Evolutionary conservation across 2,113 vertebrate species (phyloP), one percentile per base, ranked within the genome.

Genomic region (Pachycephala philippinensis): DNA sequence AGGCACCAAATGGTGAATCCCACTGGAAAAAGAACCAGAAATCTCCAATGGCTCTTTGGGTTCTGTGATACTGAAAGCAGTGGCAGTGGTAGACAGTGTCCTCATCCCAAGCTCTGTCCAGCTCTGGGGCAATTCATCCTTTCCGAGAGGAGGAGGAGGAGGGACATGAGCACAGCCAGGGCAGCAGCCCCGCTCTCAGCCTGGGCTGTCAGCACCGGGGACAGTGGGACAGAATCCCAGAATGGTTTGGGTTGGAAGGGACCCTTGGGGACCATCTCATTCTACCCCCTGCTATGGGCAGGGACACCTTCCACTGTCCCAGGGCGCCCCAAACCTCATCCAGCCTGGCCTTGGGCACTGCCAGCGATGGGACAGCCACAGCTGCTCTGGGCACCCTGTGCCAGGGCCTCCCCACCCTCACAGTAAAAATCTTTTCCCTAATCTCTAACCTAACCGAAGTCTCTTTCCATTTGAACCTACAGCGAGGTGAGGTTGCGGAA

Each of bases 371-470:
- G 53, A 4, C 69, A 83, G n/a, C n/a, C 54, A 2, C 45, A 60
- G 61, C 69, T 65, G 2, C 85, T 37, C 50, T 27, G 86, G 35
- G 21, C 40, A 88, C 3, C 21, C 59, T 50, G 31, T 44, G 68
- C 68, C 52, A 39, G 69, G 44, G 23, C 33, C 10, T 74, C 0
- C 1, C 22, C 60, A 44, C 0, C 7, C 3, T 37, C 19, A 0
- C 28, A 45, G 23, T 14, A 53, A 28, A 44, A 60, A 30, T 7
- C 3, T 68, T 30, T 61, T 6, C n/a, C 87, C 28, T 39, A 21
- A 39, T 39, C 14, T 60, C 24, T n/a, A 21, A 18, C n/a, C 61
- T 47, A 60, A 68, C 54, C 44, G 18, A 28, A 3, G 12, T 80
- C 9, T 50, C 37, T 19, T 60, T 45, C 39, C n/a, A 31, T 40